Base-by-base conservation (phyloP, 1,140 invertebrate species). In the Eulimnadia texana region DNA sequence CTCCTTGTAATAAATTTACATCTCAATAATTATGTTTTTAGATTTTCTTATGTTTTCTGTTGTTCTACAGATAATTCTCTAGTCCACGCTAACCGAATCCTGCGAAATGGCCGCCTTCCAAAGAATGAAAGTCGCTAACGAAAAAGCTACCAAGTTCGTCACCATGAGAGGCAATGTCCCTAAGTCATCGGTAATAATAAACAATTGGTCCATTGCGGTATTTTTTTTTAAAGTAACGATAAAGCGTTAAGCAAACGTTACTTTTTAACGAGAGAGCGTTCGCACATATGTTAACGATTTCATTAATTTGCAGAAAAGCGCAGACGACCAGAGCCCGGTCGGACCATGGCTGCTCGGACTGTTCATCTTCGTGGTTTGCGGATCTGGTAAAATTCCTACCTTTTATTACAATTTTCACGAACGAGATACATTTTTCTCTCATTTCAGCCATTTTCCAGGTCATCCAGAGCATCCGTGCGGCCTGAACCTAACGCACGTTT, bases 341-440 rank as follows among this genome's bases (percentile, higher is more conserved):
- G 93, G 93, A 53, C 94, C 94, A 2, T 98, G 93, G 91, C 79
- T 99, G 0, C 74, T 99, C 69, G 95, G 87, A 47, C 79, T 99
- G 53, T 99, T 99, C 74, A 83, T 98, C 29, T 99, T 98, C 75
- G 93, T 98, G 61, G 94, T 99, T 3, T 98, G 93, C 80, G 95
- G 95, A 66, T 98, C 94, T 72, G 85, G 84, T 86, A 75, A 64
- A 66, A 62, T 54, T 47, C n/a, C 28, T 47, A 25, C 52, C 24
- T 47, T 24, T 28, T 16, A 33, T 24, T 42, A n/a, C n/a, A 22
- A 16, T 19, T 55, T 61, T 67, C 63, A 52, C 33, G 9, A 29
- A 50, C 61, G 61, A n/a, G n/a, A n/a, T n/a, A n/a, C n/a, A n/a
- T n/a, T 66, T 58, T 20, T 55, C 66, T 66, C 67, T 72, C 63